Evolutionary conservation across 2,797 vertebrate species (phyloP).

Genomic region (Periophthalmus magnuspinnatus): DNA sequence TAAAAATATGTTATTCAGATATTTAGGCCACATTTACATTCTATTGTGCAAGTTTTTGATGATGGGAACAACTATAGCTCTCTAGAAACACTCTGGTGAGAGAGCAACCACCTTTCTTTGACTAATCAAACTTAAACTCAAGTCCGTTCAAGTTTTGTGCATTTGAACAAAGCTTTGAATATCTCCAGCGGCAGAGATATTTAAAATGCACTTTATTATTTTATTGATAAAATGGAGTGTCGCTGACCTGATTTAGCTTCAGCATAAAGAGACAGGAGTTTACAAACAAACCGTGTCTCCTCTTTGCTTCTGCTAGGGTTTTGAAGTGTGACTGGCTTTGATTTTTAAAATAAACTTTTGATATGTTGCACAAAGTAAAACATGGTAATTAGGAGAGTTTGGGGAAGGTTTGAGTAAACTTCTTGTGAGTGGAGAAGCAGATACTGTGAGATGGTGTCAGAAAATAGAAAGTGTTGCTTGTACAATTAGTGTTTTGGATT

Average conservation of each 20-base stretch:
- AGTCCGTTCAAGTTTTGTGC: background rate
- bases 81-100: too few relatives aligned
- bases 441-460: background rate
- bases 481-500: too few relatives aligned
- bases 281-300: too few relatives aligned
- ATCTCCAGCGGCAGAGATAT: background rate
- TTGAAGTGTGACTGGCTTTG: background rate
- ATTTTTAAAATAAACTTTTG: background rate
- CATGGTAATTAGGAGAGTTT: background rate
- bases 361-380: slow-evolving; percentile 4
- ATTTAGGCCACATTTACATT: too few relatives aligned
- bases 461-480: background rate
- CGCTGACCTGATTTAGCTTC: background rate
- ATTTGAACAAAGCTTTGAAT: background rate
- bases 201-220: slow-evolving; percentile 2
- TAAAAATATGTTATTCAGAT: too few relatives aligned
- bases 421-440: background rate
- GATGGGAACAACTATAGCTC: too few relatives aligned
- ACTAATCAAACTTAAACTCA: background rate
- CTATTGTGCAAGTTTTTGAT: too few relatives aligned
- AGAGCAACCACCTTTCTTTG: background rate
- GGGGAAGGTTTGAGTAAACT: background rate
- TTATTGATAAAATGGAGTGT: background rate
- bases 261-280: background rate
- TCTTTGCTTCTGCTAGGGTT: background rate